Evolutionary conservation across 1,140 invertebrate genomes (phyloP).

Genomic region (Drosophila micromelanica): DNA sequence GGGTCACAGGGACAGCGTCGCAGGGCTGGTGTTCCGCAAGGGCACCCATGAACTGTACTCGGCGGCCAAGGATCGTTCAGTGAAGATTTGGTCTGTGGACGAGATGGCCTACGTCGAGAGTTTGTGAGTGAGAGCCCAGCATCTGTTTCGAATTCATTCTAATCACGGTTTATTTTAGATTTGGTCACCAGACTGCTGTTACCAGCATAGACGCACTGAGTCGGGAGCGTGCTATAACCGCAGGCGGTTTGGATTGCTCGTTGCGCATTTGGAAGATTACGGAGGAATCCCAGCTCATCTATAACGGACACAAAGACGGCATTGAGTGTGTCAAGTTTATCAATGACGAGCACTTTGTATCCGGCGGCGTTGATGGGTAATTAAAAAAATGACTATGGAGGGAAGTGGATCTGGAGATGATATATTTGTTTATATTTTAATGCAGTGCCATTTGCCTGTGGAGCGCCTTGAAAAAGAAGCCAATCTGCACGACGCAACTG

Average conservation of each 20-base stretch:
- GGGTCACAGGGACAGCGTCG: conserved; percentile 90
- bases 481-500: conserved; percentile 88
- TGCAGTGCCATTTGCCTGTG: conserved; percentile 91
- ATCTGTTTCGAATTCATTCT: neutral
- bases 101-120: conserved; percentile 98
- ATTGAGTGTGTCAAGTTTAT: conserved; percentile 95
- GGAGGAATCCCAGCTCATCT: conserved; percentile 98
- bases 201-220: conserved; percentile 94
- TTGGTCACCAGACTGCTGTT: conserved; percentile 95
- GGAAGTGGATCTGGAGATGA: neutral
- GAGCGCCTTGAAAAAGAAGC: conserved; percentile 96
- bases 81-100: conserved; percentile 97
- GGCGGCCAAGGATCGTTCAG: conserved; percentile 91
- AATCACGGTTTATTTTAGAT: conserved; percentile 85
- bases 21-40: conserved; percentile 93
- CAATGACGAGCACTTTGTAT: conserved; percentile 96
- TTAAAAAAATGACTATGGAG: conserved; percentile 7
- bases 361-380: conserved; percentile 94
- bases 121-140: conserved; percentile 86
- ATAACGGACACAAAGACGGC: conserved; percentile 91
- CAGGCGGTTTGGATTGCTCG: conserved; percentile 94
- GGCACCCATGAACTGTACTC: conserved; percentile 96
- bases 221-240: conserved; percentile 93
- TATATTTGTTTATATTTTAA: neutral
- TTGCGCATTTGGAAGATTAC: conserved; percentile 97